Evolutionary conservation across 2,797 vertebrate species (phyloP), one percentile per base, ranked within the genome.

Genomic region (Lacerta bilineata): DNA sequence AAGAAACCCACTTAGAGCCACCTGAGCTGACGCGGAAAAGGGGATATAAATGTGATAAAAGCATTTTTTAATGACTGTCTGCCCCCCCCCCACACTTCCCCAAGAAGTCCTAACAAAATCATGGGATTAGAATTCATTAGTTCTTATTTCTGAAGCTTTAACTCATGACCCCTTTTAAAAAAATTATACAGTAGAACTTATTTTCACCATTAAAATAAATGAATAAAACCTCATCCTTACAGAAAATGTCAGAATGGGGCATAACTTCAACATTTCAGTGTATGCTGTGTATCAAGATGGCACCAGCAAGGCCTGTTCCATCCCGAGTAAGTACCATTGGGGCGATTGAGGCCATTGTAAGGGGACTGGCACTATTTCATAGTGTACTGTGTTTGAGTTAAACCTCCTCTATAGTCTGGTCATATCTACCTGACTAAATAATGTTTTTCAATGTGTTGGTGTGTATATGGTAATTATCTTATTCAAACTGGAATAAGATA

Each of bases 271-370:
- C 0, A 84, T 98, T 84, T 97, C 93, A 0, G 88, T 98, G 11
- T 98, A 95, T 0, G 95, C 96, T 25, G 97, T 98, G 84, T 97
- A 97, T 84, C 94, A 91, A 11, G 87, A 93, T 0, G 98, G 97
- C 7, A 90, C 95, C 89, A 97, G 97, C 87, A 2, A 39, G 0
- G 95, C 97, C 80, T 91, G 96, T 4, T 96, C 95, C 2, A 0
- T 50, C 72, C 94, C 94, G 82, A 85, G 95, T 98, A 94, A 96
- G 95, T 95, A 76, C 0, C 1, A 3, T 3, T 13, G 4, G 2
- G 29, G 41, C 18, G 0, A 3, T 3, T 13, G 4, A 2, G 29
- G 41, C 18, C 3, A 72, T 64, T 23, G 11, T 33, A 27, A 5
- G 18, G 29, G 0, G 0, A 2, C 11, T 25, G 61, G 75, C 61